phyloP scores from a whole-genome alignment of 2,888 invertebrate species.

The Celastrina argiolus region DNA sequence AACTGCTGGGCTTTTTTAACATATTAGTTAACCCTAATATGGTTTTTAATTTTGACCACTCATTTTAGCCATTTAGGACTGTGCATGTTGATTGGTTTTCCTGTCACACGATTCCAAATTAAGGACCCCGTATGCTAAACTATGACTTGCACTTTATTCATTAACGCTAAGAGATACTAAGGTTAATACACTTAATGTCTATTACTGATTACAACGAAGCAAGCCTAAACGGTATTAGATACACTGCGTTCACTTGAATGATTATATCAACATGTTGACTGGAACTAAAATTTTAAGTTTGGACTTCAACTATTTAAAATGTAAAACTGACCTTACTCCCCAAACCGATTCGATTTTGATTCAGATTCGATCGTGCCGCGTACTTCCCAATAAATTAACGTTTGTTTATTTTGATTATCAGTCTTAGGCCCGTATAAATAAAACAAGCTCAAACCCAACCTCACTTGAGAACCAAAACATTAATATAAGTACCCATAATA shows the following conservation, averaged over 20 bases:
- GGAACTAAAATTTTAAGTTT: conserved; percentile 10
- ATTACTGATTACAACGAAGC: conserved; percentile 74
- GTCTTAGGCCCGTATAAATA: too few relatives aligned
- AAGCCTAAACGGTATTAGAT: conserved; percentile 64
- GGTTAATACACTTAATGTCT: conserved; percentile 74
- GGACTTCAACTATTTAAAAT: too few relatives aligned
- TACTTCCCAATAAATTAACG: too few relatives aligned
- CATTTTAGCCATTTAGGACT: background rate
- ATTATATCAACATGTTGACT: conserved; percentile 29
- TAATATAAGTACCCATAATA: too few relatives aligned
- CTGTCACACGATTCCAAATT: background rate
- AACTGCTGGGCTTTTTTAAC: too few relatives aligned
- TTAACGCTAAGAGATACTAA: conserved; percentile 55
- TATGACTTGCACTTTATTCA: conserved; percentile 66
- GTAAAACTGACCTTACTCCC: too few relatives aligned
- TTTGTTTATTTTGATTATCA: too few relatives aligned
- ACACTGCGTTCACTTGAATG: conserved; percentile 46
- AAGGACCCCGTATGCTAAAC: conserved; percentile 17
- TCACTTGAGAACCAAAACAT: too few relatives aligned
- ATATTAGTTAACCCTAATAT: too few relatives aligned
- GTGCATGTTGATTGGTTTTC: background rate
- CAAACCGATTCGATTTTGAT: too few relatives aligned
- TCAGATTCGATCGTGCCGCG: too few relatives aligned
- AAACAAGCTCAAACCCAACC: too few relatives aligned
- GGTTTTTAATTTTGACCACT: background rate